Percentiles rank a stretch among this genome's conserved stretches.
Evolutionary conservation across 2,888 invertebrate species (phyloP).

Genomic region (Bombylius major): DNA sequence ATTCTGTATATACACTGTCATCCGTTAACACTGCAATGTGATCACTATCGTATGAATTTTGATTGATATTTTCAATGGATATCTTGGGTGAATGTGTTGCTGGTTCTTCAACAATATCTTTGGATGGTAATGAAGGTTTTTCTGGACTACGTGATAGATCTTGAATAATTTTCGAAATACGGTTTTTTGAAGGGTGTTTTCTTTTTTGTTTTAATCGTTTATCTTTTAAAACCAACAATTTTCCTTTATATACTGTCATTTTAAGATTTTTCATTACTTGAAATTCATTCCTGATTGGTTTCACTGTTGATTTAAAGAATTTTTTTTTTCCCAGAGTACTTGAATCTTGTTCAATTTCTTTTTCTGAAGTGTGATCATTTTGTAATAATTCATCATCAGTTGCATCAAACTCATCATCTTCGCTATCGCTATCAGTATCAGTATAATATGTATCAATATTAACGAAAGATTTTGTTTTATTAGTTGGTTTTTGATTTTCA

Average conservation of each 20-base stretch:
- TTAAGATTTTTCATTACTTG: constrained; percentile 28
- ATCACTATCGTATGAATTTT: not conserved
- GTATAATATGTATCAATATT: not conserved
- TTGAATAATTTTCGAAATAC: not conserved
- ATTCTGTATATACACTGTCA: constrained; percentile 13
- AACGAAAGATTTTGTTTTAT: too few species aligned
- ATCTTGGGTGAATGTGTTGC: not conserved
- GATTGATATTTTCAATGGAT: not conserved
- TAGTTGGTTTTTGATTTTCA: not conserved
- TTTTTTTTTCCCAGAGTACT: constrained; percentile 19
- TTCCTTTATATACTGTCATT: constrained; percentile 28
- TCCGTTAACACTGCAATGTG: not conserved
- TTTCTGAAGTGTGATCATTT: not conserved
- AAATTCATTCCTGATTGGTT: constrained; percentile 27
- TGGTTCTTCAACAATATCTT: too few species aligned
- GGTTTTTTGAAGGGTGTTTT: not conserved
- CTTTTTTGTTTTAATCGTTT: not conserved
- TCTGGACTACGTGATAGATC: not conserved
- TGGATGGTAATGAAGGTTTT: not conserved
- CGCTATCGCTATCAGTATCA: not conserved
- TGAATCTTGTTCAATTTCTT: not conserved
- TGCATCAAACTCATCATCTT: constrained; percentile 6
- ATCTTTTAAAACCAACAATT: constrained; percentile 20
- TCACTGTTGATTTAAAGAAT: constrained; percentile 29
- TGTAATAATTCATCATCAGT: not conserved